Conservation (phyloP, 2,797 vertebrate species). For the Percopsis omiscomaycus region DNA sequence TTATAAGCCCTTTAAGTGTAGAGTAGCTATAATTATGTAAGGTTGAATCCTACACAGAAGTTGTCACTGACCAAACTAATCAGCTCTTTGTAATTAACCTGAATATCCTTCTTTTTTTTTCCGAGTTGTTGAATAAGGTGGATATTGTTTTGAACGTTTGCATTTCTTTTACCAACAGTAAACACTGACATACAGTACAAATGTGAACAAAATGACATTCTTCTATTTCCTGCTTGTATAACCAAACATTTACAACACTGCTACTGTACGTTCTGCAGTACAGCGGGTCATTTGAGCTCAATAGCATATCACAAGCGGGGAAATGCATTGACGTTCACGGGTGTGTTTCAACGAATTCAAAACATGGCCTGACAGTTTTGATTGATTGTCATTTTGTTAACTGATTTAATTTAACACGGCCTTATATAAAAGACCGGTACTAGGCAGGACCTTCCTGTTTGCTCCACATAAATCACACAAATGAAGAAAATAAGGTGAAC, state of each 20-base stretch:
- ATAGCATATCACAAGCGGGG: too few species aligned
- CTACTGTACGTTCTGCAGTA: too few species aligned
- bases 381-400: too few species aligned
- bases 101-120: constrained; percentile 19
- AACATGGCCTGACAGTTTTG: too few species aligned
- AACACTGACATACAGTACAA: constrained; percentile 36
- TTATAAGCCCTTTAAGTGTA: not conserved
- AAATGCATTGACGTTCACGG: too few species aligned
- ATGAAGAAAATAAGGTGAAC: constrained; percentile 41
- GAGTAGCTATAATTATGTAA: not conserved
- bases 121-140: constrained; percentile 5
- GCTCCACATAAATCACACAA: constrained; percentile 38
- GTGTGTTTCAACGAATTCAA: too few species aligned
- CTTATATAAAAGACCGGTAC: constrained; percentile 26
- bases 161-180: constrained; percentile 11
- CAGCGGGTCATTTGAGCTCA: too few species aligned
- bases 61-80: constrained; percentile 49
- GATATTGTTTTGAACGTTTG: constrained; percentile 6
- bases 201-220: not conserved
- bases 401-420: not conserved
- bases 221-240: constrained; percentile 2
- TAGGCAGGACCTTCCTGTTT: constrained; percentile 26
- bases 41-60: constrained; percentile 25
- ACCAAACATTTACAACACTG: too few species aligned
- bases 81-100: constrained; percentile 25